These are phyloP conservation scores for Drosophila sulfurigaster DNA, from an alignment of 1,140 invertebrate genomes.

Conservation along the genomic window DNA sequence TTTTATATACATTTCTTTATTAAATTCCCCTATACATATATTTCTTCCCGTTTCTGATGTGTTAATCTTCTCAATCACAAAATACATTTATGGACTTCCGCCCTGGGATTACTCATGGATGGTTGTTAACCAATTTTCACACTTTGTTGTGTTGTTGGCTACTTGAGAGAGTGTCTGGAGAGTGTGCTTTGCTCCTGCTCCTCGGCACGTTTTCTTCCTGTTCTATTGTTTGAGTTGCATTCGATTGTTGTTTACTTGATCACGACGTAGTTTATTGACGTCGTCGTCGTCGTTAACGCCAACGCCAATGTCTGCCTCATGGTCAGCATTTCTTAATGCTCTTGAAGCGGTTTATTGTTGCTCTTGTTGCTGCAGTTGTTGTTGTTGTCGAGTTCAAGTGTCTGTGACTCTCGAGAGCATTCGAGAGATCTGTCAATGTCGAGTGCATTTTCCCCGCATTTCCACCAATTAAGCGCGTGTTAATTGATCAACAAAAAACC, in stretches of 20 bases:
- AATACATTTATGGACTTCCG: slow-evolving; percentile 11
- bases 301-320: slow-evolving; percentile 16
- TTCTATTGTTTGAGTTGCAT: slow-evolving; percentile 66
- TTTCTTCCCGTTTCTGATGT: background rate
- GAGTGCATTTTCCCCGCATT: slow-evolving; percentile 12
- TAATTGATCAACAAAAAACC: slow-evolving; percentile 2
- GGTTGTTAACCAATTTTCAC: slow-evolving; percentile 6
- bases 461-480: background rate
- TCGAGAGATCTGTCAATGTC: slow-evolving; percentile 34
- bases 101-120: background rate
- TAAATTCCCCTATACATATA: background rate
- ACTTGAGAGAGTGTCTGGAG: slow-evolving; percentile 11
- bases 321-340: slow-evolving; percentile 29
- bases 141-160: background rate
- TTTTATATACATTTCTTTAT: background rate
- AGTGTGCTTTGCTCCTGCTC: slow-evolving; percentile 8
- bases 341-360: background rate
- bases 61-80: background rate
- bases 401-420: slow-evolving; percentile 43
- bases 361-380: background rate
- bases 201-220: slow-evolving; percentile 11
- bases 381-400: slow-evolving; percentile 43
- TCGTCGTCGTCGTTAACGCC: slow-evolving; percentile 4
- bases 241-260: slow-evolving; percentile 68
- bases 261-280: slow-evolving; percentile 58